Base-by-base conservation (phyloP, 2,113 vertebrate genomes). In the Eublepharis macularius region DNA sequence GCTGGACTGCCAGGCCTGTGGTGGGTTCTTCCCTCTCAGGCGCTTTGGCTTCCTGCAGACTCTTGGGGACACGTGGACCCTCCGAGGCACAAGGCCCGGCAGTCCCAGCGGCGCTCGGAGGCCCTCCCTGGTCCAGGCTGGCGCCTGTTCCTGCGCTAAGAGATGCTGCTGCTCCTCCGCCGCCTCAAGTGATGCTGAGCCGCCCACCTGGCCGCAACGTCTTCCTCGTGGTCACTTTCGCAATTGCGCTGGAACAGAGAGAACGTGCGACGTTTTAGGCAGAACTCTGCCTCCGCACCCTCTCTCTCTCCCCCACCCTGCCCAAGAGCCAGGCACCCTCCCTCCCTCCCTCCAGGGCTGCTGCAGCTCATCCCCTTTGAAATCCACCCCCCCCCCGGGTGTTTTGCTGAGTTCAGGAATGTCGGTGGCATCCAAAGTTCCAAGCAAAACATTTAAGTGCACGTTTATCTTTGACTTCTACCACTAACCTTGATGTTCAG, bases 221-320 rank as follows among this genome's bases (percentile, higher is more conserved):
- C 97, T 81, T 98, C 98, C 68, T 99, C 98, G 12, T 95, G 93
- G 94, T 99, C 98, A 57, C 98, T 99, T 93, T 98, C 98, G 89
- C 97, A 98, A n/a, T 96, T 96, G 84, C 97, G 97, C 97, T 99
- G 90, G 76, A 95, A 95, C 0, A 88, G 65, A 92, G 54, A 87
- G n/a, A n/a, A 10, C 32, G 57, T 0, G 47, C 6, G 6, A 43
- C 5, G 16, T n/a, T 49, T 12, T 14, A 39, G 34, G 39, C 14
- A 29, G 29, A 29, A 29, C 24, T 65, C 60, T 65, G 60, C 24
- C 24, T 29, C 60, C 10, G 21, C 29, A 24, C 24, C 4, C 60
- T 65, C 29, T 65, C 29, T 6, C 26, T 21, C 60, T 29, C 24
- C 54, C 54, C 54, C 54, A 57, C 13, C 12, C 12, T 57, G 19